Percentiles rank a stretch among this genome's conserved stretches.
These are phyloP conservation scores for Hippocampus comes DNA, from an alignment of 2,113 vertebrate genomes.

Conservation along the genomic window DNA sequence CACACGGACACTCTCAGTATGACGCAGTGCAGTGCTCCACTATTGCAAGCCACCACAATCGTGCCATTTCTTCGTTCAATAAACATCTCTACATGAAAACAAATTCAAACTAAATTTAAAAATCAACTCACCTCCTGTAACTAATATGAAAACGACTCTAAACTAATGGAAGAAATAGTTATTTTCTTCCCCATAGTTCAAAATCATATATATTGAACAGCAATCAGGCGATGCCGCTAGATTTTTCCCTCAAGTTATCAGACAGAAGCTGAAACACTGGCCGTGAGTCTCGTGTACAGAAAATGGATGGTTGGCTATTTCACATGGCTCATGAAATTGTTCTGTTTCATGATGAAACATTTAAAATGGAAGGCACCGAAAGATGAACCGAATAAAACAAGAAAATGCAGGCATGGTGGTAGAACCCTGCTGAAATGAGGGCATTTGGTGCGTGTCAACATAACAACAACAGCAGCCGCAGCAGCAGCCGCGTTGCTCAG, in stretches of 20 bases:
- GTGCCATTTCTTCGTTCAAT: no score
- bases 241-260: no score
- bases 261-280: background rate
- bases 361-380: background rate
- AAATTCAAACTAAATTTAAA: no score
- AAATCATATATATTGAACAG: no score
- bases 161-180: no score
- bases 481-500: conserved; percentile 1
- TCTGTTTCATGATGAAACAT: no score
- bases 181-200: no score
- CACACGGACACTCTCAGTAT: background rate
- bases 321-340: background rate
- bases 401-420: background rate
- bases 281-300: background rate
- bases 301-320: background rate
- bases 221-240: no score
- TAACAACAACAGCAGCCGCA: conserved; percentile 12
- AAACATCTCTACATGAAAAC: no score
- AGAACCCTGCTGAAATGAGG: conserved; percentile 6
- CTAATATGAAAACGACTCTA: no score
- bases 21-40: background rate
- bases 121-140: no score
- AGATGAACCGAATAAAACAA: background rate
- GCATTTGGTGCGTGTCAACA: conserved; percentile 14
- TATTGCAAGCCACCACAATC: background rate